A percentile compares a stretch with the other conserved stretches of the same genome.
phyloP scores from a whole-genome alignment of 1,140 invertebrate species.

The Platorchestia sp. region DNA sequence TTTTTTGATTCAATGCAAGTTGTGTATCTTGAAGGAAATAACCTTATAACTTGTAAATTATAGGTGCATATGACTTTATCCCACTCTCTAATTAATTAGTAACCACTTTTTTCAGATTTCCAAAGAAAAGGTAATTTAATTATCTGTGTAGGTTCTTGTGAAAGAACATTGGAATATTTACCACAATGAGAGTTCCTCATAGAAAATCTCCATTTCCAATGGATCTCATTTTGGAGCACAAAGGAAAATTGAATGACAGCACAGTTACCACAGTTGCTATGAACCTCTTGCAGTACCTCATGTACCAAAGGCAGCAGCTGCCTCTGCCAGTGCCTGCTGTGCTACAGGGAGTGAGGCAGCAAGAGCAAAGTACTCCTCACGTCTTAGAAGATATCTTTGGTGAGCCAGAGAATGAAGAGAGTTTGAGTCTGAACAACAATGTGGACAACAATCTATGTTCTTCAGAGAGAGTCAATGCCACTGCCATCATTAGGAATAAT shows the following conservation, averaged over 20 bases:
- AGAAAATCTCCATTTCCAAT: background rate
- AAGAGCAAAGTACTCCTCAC: background rate
- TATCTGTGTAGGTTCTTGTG: background rate
- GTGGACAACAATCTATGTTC: no score
- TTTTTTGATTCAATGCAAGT: no score
- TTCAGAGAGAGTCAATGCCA: background rate
- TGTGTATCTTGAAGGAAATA: no score
- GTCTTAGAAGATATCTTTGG: background rate
- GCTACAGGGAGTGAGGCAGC: background rate
- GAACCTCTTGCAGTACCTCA: background rate
- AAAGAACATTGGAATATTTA: background rate
- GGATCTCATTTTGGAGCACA: background rate
- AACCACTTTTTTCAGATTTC: background rate
- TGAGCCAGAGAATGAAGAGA: background rate
- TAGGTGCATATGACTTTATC: no score
- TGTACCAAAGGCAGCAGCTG: constrained; percentile 28
- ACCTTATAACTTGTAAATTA: no score
- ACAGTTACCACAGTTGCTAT: background rate
- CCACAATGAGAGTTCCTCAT: background rate
- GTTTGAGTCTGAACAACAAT: no score
- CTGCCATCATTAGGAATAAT: background rate
- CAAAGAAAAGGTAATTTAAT: background rate
- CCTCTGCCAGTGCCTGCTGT: background rate
- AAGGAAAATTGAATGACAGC: background rate
- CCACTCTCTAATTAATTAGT: no score